A percentile compares a stretch with the other conserved stretches of the same genome.
phyloP scores from a whole-genome alignment of 30 jellyfish, hydroid and myxozoan species.

The Chrysaora quinquecirrha region DNA sequence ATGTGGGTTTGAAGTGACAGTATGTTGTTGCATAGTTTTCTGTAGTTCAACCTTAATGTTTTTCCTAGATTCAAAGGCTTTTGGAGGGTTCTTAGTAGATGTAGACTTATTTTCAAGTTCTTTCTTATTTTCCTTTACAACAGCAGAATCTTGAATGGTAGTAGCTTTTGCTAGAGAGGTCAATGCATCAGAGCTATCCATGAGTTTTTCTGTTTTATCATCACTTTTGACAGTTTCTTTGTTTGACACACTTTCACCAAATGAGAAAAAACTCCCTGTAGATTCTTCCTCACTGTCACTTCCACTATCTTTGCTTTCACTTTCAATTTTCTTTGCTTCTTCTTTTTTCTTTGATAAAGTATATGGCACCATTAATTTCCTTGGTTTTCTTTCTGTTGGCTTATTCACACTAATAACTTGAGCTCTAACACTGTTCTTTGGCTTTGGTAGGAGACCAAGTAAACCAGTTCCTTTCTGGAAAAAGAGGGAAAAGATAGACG shows the following conservation, averaged over 20 bases:
- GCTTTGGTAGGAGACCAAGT: slow-evolving; percentile 48
- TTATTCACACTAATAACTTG: background rate
- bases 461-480: slow-evolving; percentile 46
- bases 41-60: too few species aligned
- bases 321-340: background rate
- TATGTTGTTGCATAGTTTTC: too few species aligned
- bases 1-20: too few species aligned
- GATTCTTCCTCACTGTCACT: slow-evolving; percentile 65
- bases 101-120: too few species aligned
- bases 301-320: slow-evolving; percentile 46
- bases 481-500: too few species aligned
- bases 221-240: background rate
- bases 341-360: slow-evolving; percentile 55
- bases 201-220: background rate
- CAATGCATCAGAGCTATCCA: too few species aligned
- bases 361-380: slow-evolving; percentile 52
- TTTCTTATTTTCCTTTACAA: too few species aligned
- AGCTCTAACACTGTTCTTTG: slow-evolving; percentile 27
- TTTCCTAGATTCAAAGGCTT: too few species aligned
- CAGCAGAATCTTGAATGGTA: too few species aligned
- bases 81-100: too few species aligned
- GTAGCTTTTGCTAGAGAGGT: too few species aligned
- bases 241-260: slow-evolving; percentile 2
- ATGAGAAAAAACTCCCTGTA: slow-evolving; percentile 53
- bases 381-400: slow-evolving; percentile 38